Evolutionary conservation across 2,888 invertebrate genomes (phyloP).

Genomic region (Pecten maximus): DNA sequence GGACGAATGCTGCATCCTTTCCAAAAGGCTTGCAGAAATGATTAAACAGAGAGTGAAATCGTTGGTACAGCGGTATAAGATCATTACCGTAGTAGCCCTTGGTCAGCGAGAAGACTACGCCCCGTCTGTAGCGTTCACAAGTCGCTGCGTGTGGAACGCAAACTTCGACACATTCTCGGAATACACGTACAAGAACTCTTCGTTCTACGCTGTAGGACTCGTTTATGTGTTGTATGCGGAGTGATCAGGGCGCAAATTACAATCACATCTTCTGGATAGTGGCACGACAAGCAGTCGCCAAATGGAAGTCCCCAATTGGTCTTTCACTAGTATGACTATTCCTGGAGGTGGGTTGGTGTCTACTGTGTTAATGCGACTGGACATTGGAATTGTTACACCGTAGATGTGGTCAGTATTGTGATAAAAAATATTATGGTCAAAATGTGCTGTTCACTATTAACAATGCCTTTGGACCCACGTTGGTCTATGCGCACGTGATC

Average conservation of each 20-base stretch:
- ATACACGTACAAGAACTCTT: slow-evolving; percentile 66
- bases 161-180: slow-evolving; percentile 74
- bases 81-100: slow-evolving; percentile 73
- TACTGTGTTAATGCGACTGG: not conserved
- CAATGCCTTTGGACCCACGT: too few species aligned
- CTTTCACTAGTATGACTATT: too few species aligned
- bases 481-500: too few species aligned
- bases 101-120: slow-evolving; percentile 64
- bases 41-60: slow-evolving; percentile 73
- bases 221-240: slow-evolving; percentile 74
- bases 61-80: slow-evolving; percentile 71
- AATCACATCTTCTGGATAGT: not conserved
- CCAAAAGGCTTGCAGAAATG: slow-evolving; percentile 67
- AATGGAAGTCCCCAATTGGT: too few species aligned
- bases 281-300: not conserved
- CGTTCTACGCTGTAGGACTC: slow-evolving; percentile 72
- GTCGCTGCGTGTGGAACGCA: slow-evolving; percentile 77
- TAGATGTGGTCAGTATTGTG: too few species aligned
- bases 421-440: too few species aligned
- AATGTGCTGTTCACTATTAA: too few species aligned
- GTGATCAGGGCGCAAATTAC: slow-evolving; percentile 48
- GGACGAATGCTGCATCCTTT: slow-evolving; percentile 65
- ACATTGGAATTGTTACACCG: too few species aligned
- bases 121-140: slow-evolving; percentile 71
- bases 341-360: not conserved